Percentiles rank a stretch among this genome's conserved stretches.
Conservation (phyloP, 2,888 invertebrate species). For the Pherbina coryleti region DNA sequence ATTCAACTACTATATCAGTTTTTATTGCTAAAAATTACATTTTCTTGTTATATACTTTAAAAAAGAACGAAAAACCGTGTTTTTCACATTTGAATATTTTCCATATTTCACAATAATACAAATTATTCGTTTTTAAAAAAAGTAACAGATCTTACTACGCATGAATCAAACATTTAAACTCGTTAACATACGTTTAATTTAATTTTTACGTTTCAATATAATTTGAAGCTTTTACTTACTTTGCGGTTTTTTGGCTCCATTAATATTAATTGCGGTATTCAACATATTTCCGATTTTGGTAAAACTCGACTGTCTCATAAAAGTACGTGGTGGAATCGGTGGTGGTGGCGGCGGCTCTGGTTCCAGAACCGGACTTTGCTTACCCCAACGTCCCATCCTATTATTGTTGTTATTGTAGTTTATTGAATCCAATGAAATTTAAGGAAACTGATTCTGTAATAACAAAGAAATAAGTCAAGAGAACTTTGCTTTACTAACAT, state of each 20-base stretch:
- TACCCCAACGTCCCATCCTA: slow-evolving; percentile 68
- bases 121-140: no score
- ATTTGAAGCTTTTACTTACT: slow-evolving; percentile 55
- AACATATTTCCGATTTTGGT: slow-evolving; percentile 76
- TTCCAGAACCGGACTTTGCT: slow-evolving; percentile 66
- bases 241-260: slow-evolving; percentile 61
- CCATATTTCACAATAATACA: no score
- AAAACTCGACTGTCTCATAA: slow-evolving; percentile 76
- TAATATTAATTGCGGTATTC: slow-evolving; percentile 73
- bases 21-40: no score
- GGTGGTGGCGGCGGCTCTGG: slow-evolving; percentile 66
- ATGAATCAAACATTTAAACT: no score
- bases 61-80: no score
- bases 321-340: slow-evolving; percentile 62
- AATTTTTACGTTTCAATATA: no score
- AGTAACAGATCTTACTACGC: no score
- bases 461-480: not conserved
- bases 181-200: no score
- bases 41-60: no score
- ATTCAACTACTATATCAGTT: no score
- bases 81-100: no score
- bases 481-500: not conserved
- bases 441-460: not conserved
- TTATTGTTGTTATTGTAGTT: slow-evolving; percentile 22
- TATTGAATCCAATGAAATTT: not conserved